phyloP scores from a whole-genome alignment of 2,113 vertebrate genomes.

The Irena cyanogastra region DNA sequence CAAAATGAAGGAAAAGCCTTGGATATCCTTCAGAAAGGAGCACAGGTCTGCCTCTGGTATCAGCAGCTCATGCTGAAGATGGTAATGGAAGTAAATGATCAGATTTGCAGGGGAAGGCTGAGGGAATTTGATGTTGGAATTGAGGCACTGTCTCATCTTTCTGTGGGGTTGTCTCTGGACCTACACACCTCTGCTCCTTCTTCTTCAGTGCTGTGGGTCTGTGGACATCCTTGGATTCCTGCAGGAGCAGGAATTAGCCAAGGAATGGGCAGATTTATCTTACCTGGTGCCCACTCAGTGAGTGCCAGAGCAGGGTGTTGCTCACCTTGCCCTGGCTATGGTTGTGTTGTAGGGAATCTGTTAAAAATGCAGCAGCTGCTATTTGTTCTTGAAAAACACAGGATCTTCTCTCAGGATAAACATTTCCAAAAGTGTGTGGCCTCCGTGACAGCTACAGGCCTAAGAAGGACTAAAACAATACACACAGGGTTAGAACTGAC shows the following conservation, averaged over 20 bases:
- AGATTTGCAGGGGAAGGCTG: not conserved
- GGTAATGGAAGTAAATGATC: not conserved
- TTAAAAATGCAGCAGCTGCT: not conserved
- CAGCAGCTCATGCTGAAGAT: not conserved
- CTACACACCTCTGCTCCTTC: not conserved
- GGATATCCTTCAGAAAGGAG: not conserved
- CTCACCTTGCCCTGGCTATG: not conserved
- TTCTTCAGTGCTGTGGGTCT: not conserved
- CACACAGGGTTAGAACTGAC: not conserved
- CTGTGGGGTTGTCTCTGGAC: not conserved
- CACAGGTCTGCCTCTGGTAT: not conserved
- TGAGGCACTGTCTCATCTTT: not conserved
- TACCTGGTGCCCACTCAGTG: not conserved
- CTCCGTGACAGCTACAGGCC: not conserved
- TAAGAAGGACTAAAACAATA: not conserved
- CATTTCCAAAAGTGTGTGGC: fast-evolving
- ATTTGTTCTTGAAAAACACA: not conserved
- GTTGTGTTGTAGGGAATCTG: not conserved
- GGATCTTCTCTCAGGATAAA: not conserved
- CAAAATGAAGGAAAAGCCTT: not conserved
- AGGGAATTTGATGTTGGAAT: not conserved
- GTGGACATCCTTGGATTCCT: not conserved
- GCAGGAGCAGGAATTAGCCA: not conserved
- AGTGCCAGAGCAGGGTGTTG: not conserved
- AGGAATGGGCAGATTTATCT: not conserved